Conservation (phyloP, 2,888 invertebrate species). For the Mystacides longicornis region DNA sequence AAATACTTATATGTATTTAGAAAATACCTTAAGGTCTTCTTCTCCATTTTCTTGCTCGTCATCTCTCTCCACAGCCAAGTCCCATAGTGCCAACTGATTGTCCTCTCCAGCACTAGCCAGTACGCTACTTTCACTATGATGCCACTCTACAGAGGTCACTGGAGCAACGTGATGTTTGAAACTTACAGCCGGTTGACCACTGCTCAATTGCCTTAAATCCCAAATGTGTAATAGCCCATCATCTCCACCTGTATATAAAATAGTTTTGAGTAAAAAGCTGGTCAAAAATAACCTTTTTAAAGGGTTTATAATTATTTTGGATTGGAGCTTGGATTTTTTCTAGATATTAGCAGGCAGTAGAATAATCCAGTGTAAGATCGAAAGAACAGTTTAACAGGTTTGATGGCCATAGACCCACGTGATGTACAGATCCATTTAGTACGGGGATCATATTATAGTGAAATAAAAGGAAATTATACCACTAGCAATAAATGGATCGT, state of each 20-base stretch:
- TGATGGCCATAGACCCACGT: background rate
- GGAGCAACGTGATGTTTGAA: conserved; percentile 94
- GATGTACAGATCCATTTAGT: background rate
- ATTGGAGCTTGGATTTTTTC: too few species aligned
- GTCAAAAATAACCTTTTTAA: too few species aligned
- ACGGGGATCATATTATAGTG: background rate
- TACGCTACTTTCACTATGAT: conserved; percentile 86
- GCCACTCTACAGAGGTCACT: conserved; percentile 96
- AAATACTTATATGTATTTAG: too few species aligned
- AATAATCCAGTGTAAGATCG: too few species aligned
- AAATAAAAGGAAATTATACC: conserved; percentile 38
- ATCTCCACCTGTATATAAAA: conserved; percentile 93
- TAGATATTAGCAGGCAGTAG: too few species aligned
- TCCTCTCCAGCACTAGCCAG: conserved; percentile 91
- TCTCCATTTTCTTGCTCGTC: conserved; percentile 45
- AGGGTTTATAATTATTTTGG: too few species aligned
- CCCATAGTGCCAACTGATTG: conserved; percentile 96
- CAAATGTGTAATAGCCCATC: conserved; percentile 92
- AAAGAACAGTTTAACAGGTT: conserved; percentile 1
- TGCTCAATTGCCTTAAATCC: conserved; percentile 85
- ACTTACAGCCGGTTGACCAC: conserved; percentile 74
- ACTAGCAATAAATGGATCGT: conserved; percentile 84
- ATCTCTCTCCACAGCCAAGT: conserved; percentile 85
- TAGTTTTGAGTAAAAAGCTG: too few species aligned
- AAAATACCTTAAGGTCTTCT: conserved; percentile 45